Conservation (phyloP, 2,797 vertebrate species). For the Bradypus variegatus region DNA sequence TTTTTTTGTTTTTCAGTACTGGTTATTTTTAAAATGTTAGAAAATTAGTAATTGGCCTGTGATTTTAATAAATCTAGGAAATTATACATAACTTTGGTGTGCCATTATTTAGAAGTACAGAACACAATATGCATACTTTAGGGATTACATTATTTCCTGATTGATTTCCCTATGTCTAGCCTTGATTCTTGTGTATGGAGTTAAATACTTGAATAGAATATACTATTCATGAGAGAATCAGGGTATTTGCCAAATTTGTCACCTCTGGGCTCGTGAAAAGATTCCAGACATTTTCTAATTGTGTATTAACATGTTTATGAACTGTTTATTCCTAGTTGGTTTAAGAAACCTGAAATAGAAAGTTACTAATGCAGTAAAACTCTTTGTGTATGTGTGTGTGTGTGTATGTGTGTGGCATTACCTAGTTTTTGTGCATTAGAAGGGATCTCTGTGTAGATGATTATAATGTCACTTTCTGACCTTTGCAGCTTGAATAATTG, state of each 20-base stretch:
- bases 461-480: constrained; percentile 99
- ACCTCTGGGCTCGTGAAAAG: constrained; percentile 56
- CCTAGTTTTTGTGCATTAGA: constrained; percentile 95
- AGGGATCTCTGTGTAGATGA: constrained; percentile 98
- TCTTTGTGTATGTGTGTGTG: constrained; percentile 75
- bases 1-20: not conserved
- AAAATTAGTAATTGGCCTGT: not conserved
- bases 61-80: not conserved
- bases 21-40: not conserved
- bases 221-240: constrained; percentile 56
- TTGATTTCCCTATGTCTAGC: not conserved
- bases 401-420: constrained; percentile 76
- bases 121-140: not conserved
- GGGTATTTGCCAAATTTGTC: constrained; percentile 45
- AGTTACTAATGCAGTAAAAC: constrained; percentile 87
- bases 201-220: constrained; percentile 46
- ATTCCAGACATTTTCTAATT: constrained; percentile 59
- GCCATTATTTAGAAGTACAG: not conserved
- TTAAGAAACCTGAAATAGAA: constrained; percentile 85
- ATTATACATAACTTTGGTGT: not conserved
- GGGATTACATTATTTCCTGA: not conserved
- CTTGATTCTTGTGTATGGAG: not conserved
- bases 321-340: constrained; percentile 74
- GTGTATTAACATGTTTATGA: constrained; percentile 66
- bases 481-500: constrained; percentile 99